Evolutionary conservation across 64 coral and sea anemone species (phyloP), one percentile per base, ranked within the genome.

Genomic region (Dendrophyllia cribrosa): DNA sequence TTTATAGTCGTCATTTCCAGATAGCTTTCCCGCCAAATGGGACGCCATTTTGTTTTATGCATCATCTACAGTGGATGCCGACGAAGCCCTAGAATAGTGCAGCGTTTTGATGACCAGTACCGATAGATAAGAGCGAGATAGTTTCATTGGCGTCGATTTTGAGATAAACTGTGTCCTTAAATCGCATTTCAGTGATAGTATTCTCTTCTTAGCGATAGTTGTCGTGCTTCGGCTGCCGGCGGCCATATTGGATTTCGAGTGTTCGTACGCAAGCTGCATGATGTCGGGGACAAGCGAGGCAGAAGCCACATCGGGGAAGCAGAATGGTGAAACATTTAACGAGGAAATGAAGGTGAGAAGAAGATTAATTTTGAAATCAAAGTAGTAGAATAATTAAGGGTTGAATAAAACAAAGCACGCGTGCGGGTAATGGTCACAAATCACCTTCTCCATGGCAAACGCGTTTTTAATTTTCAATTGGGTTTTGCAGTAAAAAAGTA

Each of bases 331-430:
- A 50, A 84, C 19, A 1, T 68, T 84, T 51, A 84, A 63, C 62
- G 80, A 84, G 46, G 80, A 84, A 84, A 84, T 84, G 80, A 84
- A 84, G 80, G 80, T 84, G 47, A 84, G 80, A 6, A 2, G 15
- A 79, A 61, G 12, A 24, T 52, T n/a, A 55, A 50, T 11, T 24
- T 77, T 12, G 1, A 13, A 9, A 21, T 77, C n/a, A 55, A 55
- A 8, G 21, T 34, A 34, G 34, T 34, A 34, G 34, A 34, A 34
- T 34, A 2, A 34, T 34, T 34, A 34, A 34, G 34, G 34, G 34
- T 34, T 34, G n/a, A 34, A 34, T 34, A 34, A 34, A 34, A 34
- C 34, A 34, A 34, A 34, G 34, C 2, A 34, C 34, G 34, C 34
- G 34, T 34, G 34, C 34, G 34, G 34, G 34, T 34, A 34, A 34